Evolutionary conservation across 2,113 vertebrate species (phyloP).

Genomic region (Callipepla squamata): DNA sequence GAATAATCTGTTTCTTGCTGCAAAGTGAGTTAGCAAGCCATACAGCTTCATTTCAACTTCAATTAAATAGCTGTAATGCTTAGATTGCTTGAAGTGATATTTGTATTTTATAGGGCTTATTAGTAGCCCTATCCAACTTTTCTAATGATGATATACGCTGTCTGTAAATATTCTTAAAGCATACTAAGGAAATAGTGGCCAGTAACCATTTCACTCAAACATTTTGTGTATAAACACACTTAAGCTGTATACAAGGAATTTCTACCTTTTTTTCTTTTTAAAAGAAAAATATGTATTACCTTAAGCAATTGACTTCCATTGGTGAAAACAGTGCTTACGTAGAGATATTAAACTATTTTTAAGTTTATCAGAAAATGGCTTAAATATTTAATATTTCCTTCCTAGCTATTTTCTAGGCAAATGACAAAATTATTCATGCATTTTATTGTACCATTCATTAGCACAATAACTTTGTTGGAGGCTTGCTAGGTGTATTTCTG

Average conservation of each 20-base stretch:
- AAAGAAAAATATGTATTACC: no score
- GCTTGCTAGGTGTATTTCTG: not conserved
- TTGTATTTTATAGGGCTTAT: not conserved
- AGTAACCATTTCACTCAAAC: not conserved
- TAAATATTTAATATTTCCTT: not conserved
- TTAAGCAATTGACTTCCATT: not conserved
- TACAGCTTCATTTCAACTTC: not conserved
- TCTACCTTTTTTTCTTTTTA: no score
- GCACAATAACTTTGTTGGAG: not conserved
- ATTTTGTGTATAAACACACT: not conserved
- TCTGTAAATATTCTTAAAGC: not conserved
- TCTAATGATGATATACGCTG: not conserved
- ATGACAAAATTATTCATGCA: not conserved
- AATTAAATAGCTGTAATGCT: not conserved
- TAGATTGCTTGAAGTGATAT: not conserved
- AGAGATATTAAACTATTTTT: not conserved
- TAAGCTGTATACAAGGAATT: no score
- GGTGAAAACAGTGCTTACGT: not conserved
- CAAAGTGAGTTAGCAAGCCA: not conserved
- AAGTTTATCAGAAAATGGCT: not conserved
- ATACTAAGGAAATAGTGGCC: not conserved
- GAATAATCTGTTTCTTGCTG: not conserved
- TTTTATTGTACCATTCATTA: not conserved
- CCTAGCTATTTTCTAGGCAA: not conserved
- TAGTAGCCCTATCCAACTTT: not conserved